Conservation (phyloP, 92 coral and sea anemone species). For the Bergia puertoricense region DNA sequence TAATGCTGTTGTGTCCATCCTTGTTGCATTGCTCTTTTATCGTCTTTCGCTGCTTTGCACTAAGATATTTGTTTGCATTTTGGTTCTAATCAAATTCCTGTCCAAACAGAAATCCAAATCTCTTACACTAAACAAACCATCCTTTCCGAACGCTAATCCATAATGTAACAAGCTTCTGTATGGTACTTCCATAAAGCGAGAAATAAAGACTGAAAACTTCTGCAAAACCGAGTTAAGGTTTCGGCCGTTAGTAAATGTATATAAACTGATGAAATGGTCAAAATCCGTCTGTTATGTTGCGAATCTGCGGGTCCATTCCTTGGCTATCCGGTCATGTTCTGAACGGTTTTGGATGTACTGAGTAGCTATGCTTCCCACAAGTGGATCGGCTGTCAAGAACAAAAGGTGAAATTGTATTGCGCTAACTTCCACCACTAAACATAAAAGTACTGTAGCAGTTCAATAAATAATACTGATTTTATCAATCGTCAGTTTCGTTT, state of each 20-base stretch:
- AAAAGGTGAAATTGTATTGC: background rate
- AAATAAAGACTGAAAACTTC: background rate
- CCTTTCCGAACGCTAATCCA: no score
- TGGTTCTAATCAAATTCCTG: background rate
- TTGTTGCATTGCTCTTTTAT: background rate
- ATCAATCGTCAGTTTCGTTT: no score
- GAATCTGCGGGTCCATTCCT: conserved; percentile 60
- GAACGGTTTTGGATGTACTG: conserved; percentile 55
- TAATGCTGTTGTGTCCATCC: background rate
- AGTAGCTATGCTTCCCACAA: conserved; percentile 64
- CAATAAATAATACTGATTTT: no score
- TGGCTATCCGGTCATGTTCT: conserved; percentile 64
- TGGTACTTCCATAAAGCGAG: background rate
- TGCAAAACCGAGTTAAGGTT: background rate
- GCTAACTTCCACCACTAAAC: background rate
- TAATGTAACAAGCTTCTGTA: background rate
- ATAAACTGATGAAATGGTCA: background rate
- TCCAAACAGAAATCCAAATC: background rate
- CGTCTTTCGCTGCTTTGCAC: background rate
- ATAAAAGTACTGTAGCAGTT: no score
- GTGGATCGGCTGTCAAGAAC: conserved; percentile 53
- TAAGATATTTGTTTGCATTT: background rate
- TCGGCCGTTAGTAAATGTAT: background rate
- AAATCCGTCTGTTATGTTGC: conserved; percentile 39
- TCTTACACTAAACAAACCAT: no score